phyloP scores from a whole-genome alignment of 2,797 vertebrate species.

The Parauchenoglanis punctatus region DNA sequence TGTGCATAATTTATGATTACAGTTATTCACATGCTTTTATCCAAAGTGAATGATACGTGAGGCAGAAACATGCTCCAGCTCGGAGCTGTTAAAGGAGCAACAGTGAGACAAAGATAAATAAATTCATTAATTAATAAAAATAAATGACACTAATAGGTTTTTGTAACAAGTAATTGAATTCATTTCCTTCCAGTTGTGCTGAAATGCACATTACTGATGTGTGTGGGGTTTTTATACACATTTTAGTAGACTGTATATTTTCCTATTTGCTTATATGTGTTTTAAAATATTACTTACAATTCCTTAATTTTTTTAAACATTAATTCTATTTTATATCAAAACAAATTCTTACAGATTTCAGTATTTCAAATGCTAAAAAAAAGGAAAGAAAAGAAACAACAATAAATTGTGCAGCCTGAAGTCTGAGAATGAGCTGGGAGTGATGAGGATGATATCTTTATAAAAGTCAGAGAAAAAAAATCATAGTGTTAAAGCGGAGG shows the following conservation, averaged over 20 bases:
- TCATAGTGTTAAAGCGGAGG: neutral
- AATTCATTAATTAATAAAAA: neutral
- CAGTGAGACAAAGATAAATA: neutral
- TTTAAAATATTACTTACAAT: neutral
- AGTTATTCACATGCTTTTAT: constrained; percentile 17
- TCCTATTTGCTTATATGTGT: neutral
- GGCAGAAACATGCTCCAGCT: neutral
- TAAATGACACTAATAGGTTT: neutral
- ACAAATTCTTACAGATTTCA: too few relatives aligned
- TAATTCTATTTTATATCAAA: neutral
- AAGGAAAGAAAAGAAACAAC: neutral
- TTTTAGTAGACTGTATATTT: neutral
- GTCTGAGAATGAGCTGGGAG: neutral
- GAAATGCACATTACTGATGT: neutral
- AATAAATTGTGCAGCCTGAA: neutral
- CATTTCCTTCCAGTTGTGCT: neutral
- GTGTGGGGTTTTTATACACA: neutral
- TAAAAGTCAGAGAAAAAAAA: neutral
- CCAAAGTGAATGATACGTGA: neutral
- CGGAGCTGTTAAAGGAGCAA: neutral
- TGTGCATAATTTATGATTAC: constrained; percentile 15
- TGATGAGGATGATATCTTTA: neutral
- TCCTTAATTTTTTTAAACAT: neutral
- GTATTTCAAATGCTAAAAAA: neutral
- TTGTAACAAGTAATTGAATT: neutral